Conservation (phyloP, 2,888 invertebrate species). For the Glyphotaelius pellucidus region DNA sequence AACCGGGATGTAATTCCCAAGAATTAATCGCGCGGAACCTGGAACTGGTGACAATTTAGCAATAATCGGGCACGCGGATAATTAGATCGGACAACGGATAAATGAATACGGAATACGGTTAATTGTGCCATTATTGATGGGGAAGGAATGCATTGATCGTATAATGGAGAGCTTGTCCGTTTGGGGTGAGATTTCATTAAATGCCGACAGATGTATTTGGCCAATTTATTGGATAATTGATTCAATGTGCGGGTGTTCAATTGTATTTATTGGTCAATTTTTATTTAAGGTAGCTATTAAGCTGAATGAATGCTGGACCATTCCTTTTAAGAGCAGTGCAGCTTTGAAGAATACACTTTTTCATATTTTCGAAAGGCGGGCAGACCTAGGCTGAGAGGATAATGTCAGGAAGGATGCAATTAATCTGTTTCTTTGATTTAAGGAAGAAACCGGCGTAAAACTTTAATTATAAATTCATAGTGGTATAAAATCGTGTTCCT, state of each 20-base stretch:
- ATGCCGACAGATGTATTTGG: neutral
- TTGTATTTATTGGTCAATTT: neutral
- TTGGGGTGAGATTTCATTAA: neutral
- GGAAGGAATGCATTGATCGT: neutral
- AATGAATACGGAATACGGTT: neutral
- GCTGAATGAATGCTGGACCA: no score
- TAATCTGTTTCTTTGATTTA: no score
- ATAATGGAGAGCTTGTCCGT: neutral
- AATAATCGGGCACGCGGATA: slow-evolving; percentile 12
- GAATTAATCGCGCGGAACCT: slow-evolving; percentile 22
- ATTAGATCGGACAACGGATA: neutral
- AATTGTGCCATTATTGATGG: neutral
- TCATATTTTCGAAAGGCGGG: no score
- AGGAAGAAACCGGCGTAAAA: no score
- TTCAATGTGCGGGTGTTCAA: neutral
- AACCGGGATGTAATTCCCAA: neutral
- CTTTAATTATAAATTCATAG: no score
- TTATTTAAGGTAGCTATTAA: neutral
- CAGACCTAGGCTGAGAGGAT: no score
- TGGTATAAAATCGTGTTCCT: no score
- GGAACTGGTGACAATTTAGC: neutral
- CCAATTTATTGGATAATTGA: neutral
- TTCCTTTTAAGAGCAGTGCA: no score
- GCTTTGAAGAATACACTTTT: no score
- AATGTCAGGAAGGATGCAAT: no score